phyloP scores from a whole-genome alignment of 2,113 vertebrate species.

The Cichladusa arquata region DNA sequence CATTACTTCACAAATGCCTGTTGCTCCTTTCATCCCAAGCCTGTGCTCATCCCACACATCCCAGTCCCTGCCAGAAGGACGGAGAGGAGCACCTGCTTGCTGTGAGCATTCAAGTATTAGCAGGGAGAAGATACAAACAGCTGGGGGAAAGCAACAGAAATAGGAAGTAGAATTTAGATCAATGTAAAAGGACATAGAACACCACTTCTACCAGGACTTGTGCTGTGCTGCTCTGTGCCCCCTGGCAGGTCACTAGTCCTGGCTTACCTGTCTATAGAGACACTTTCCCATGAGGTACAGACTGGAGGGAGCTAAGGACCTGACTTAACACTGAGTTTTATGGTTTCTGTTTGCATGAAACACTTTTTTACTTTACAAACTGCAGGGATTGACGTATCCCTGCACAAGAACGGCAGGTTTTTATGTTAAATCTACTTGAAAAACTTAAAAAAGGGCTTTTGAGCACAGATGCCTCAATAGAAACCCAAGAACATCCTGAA shows the following conservation, averaged over 20 bases:
- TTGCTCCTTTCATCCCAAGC: background rate
- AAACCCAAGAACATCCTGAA: background rate
- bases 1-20: background rate
- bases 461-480: background rate
- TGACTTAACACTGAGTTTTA: background rate
- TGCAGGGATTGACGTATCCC: background rate
- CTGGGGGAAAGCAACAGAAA: background rate
- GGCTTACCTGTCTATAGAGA: background rate
- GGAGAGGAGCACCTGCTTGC: background rate
- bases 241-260: background rate
- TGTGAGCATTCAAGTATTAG: background rate
- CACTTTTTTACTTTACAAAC: background rate
- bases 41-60: background rate
- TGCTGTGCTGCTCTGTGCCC: background rate
- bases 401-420: background rate
- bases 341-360: background rate
- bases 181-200: background rate
- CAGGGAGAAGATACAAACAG: background rate
- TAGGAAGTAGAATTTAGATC: background rate
- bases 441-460: background rate
- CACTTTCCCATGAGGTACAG: background rate
- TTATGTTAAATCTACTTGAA: background rate
- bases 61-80: background rate
- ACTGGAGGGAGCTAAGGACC: background rate
- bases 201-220: background rate